Percentiles rank a stretch among this genome's conserved stretches.
phyloP scores from a whole-genome alignment of 2,888 invertebrate species.

The Crioceris asparagi region DNA sequence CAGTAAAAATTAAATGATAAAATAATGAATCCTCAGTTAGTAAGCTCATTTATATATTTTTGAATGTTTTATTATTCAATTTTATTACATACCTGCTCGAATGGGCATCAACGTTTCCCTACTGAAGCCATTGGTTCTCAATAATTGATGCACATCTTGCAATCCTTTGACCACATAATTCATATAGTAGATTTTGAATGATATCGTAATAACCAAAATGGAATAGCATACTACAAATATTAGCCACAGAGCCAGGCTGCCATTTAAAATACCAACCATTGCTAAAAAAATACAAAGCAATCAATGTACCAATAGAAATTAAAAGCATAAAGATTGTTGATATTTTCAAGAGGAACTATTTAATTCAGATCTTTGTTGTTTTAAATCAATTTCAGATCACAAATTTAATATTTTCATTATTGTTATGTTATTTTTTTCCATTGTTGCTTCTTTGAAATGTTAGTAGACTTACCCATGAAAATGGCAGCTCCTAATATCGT shows the following conservation, averaged over 20 bases:
- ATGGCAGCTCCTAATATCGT: conserved; percentile 64
- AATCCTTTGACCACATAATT: conserved; percentile 41
- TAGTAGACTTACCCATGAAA: conserved; percentile 44
- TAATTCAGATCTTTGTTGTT: no score
- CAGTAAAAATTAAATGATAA: no score
- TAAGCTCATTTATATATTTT: no score
- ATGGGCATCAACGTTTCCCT: conserved; percentile 21
- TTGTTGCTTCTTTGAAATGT: neutral
- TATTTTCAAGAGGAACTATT: no score
- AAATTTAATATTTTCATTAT: no score
- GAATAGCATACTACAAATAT: conserved; percentile 61
- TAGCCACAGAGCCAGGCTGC: conserved; percentile 56
- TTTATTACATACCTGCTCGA: conserved; percentile 21
- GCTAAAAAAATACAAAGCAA: conserved; percentile 40
- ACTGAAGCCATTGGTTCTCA: conserved; percentile 16
- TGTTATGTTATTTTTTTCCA: no score
- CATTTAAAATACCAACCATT: conserved; percentile 54
- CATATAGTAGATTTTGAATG: conserved; percentile 35
- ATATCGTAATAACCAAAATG: conserved; percentile 40
- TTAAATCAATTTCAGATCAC: no score
- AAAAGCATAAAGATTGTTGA: neutral
- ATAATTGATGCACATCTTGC: conserved; percentile 51
- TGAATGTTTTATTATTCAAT: no score
- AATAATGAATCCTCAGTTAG: no score
- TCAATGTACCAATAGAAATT: neutral